A percentile compares a stretch with the other conserved stretches of the same genome.
phyloP scores from a whole-genome alignment of 64 coral and sea anemone genomes.

The Pocillopora damicornis region DNA sequence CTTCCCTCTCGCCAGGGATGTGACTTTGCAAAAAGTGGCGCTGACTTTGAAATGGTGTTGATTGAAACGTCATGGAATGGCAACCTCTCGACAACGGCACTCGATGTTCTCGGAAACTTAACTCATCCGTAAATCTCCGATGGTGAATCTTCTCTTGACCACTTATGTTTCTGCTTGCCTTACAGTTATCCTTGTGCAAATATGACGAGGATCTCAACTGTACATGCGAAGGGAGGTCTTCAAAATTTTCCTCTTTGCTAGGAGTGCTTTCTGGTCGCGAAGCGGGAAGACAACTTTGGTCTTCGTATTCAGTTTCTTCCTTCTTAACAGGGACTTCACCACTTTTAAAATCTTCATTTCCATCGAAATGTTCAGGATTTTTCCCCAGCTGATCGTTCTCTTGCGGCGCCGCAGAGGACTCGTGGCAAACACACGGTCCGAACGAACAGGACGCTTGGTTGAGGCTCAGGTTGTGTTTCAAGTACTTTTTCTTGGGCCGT shows the following conservation, averaged over 20 bases:
- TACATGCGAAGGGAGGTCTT: neutral
- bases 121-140: neutral
- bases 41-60: neutral
- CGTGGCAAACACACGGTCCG: neutral
- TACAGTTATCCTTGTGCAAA: neutral
- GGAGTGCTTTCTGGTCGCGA: neutral
- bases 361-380: neutral
- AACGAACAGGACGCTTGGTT: neutral
- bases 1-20: neutral
- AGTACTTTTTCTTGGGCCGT: slow-evolving; percentile 67
- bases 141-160: neutral
- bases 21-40: neutral
- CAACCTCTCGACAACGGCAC: neutral
- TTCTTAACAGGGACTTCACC: neutral
- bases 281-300: neutral
- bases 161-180: neutral
- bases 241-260: neutral
- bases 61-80: neutral
- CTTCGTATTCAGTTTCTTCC: neutral
- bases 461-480: neutral
- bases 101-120: neutral
- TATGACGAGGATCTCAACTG: neutral
- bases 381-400: neutral
- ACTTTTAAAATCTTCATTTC: neutral
- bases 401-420: neutral